Base-by-base conservation (phyloP, 2,797 vertebrate species). In the Hydrocynus forskahlii region DNA sequence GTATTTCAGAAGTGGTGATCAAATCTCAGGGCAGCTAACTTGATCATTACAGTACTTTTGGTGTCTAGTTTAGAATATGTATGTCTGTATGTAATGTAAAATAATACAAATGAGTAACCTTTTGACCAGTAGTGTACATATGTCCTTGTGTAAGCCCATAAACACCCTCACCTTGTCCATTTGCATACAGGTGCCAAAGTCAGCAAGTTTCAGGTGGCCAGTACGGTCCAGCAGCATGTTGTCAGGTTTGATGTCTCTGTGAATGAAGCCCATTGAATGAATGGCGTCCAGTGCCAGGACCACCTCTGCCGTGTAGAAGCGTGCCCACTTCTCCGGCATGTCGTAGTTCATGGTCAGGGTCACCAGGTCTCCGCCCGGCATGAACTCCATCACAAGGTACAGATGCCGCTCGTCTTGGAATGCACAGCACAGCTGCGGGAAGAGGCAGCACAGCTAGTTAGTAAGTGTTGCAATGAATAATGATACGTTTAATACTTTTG, bases 341-440 rank as follows among this genome's bases (percentile, higher is more conserved):
- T 99, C 98, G 0, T 99, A 99, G 92, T 97, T 98, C 92, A 97
- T 97, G 94, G 97, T 98, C 84, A 99, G 97, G 17, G 97, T 99
- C 64, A 99, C 98, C 78, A 99, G 92, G 91, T 99, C 97, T 84
- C 98, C 98, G 1, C 98, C 97, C 0, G 97, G 95, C 98, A 99
- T 99, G 90, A 97, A 99, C 86, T 99, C 98, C 98, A 99, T 99
- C 87, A 99, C 97, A 96, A 99, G 96, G 88, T 99, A 99, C 76
- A 99, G 95, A 88, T 96, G 94, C 13, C 92, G 95, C 84, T 97
- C 94, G 83, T 99, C 97, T 95, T 99, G 98, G 93, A 99, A 99
- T 78, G 98, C 96, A 89, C 96, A 98, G 93, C 95, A 97, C 85
- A 99, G 94, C 98, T 99, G 52, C 6, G 2, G 0, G 0, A n/a